Base-by-base conservation (phyloP, 2,888 invertebrate species). In the Beris morrisii region DNA sequence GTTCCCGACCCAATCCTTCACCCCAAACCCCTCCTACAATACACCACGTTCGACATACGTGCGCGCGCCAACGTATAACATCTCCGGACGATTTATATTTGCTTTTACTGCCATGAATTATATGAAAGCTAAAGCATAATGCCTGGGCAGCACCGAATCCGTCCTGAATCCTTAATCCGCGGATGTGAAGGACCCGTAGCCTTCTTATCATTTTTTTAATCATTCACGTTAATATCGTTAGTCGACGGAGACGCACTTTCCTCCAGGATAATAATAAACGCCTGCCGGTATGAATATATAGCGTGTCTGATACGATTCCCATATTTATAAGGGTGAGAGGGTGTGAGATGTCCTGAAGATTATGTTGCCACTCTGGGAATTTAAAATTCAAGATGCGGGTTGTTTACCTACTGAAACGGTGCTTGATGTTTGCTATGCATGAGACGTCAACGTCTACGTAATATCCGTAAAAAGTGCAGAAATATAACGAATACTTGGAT, bases 201-300 rank as follows among this genome's bases (percentile, higher is more conserved):
- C 9, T 38, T 38, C 38, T 38, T 38, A 38, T 38, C 38, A 11
- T 30, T 57, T 43, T 57, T 45, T 57, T 28, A 57, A 28, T 45
- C 44, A 45, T 44, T 45, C 30, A 31, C 31, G 53, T 53, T 53
- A 53, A 53, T 53, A 30, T 53, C 53, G 4, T 53, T 28, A 53
- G 31, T 11, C 30, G 28, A n/a, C 31, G 22, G 28, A 57, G 45
- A 45, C 57, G 44, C 45, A 44, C 57, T 45, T 44, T 57, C 45
- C 22, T 28, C 13, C 28, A 57, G 57, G 57, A 57, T 57, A 45
- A 38, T 38, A 5, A 57, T 57, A 57, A 57, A 44, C 57, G 57
- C 1, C 45, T 45, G 57, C 57, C 45, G 22, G 28, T 28, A 45
- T 57, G 45, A 57, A 57, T 57, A 45, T 57, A 30, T 57, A 45